A percentile compares a stretch with the other conserved stretches of the same genome.
These are phyloP conservation scores for Palaemon carinicauda DNA, from an alignment of 1,140 invertebrate genomes.

Conservation along the genomic window DNA sequence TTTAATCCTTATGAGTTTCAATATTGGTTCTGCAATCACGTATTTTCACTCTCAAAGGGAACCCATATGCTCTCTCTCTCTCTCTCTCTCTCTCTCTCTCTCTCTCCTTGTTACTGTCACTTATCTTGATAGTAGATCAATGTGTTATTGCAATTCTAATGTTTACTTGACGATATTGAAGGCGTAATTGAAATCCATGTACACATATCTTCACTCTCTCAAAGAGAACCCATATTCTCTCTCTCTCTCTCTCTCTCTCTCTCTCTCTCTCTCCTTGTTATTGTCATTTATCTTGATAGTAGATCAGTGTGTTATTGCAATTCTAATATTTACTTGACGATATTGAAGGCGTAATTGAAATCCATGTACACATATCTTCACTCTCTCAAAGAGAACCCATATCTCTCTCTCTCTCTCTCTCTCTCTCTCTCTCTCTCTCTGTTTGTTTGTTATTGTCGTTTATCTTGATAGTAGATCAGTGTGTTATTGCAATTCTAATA, in stretches of 20 bases:
- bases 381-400: not conserved
- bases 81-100: not conserved
- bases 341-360: too few relatives aligned
- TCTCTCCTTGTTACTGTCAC: not conserved
- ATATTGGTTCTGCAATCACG: too few relatives aligned
- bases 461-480: too few relatives aligned
- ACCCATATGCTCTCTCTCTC: not conserved
- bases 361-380: not conserved
- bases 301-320: too few relatives aligned
- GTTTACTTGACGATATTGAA: too few relatives aligned
- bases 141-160: too few relatives aligned
- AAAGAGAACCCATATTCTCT: not conserved
- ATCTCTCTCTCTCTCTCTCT: conserved; percentile 23
- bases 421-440: conserved; percentile 32
- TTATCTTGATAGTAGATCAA: not conserved
- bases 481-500: too few relatives aligned
- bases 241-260: not conserved
- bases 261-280: not conserved
- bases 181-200: too few relatives aligned
- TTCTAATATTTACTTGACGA: too few relatives aligned
- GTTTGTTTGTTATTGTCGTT: conserved; percentile 7
- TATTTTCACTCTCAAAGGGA: too few relatives aligned
- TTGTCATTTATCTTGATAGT: not conserved
- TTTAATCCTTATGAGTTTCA: too few relatives aligned
- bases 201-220: too few relatives aligned